phyloP scores from a whole-genome alignment of 2,797 vertebrate species.

The Oryzias sinensis region DNA sequence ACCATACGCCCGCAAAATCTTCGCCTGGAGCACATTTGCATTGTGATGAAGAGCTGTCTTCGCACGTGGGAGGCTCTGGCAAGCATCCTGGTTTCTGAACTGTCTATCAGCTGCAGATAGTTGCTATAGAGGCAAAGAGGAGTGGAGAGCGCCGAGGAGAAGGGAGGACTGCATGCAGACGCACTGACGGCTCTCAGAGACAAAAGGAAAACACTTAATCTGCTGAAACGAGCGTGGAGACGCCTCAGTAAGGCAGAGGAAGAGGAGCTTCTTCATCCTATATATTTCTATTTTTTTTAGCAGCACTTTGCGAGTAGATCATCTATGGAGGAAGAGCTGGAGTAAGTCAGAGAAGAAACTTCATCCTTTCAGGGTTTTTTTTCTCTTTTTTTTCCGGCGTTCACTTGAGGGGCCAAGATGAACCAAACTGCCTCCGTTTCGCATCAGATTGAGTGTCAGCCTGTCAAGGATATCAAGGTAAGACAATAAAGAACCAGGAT shows the following conservation, averaged over 20 bases:
- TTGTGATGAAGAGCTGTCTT: slow-evolving; percentile 57
- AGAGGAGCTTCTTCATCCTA: slow-evolving; percentile 13
- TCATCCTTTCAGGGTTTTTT: slow-evolving; percentile 1
- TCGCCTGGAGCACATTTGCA: slow-evolving; percentile 52
- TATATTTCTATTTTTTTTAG: slow-evolving; percentile 2
- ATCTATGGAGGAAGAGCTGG: neutral
- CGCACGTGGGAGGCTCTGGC: slow-evolving; percentile 68
- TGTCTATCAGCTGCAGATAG: slow-evolving; percentile 51
- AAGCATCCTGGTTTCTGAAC: slow-evolving; percentile 59
- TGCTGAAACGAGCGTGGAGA: slow-evolving; percentile 23
- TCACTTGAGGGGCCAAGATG: slow-evolving; percentile 43
- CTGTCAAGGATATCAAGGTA: slow-evolving; percentile 64
- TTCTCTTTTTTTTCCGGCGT: neutral
- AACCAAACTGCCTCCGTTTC: slow-evolving; percentile 73
- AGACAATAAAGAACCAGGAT: slow-evolving; percentile 1
- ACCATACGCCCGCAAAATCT: slow-evolving; percentile 37
- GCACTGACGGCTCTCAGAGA: slow-evolving; percentile 15
- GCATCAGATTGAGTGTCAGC: slow-evolving; percentile 70
- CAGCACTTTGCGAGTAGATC: slow-evolving; percentile 14
- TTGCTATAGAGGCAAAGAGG: slow-evolving; percentile 16
- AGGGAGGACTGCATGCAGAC: slow-evolving; percentile 14
- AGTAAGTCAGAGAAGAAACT: slow-evolving; percentile 36
- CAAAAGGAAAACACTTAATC: slow-evolving; percentile 26
- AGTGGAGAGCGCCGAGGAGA: neutral
- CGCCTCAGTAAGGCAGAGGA: slow-evolving; percentile 9